Percentiles rank a stretch among this genome's conserved stretches.
These are phyloP conservation scores for Scatophagus argus DNA, from an alignment of 2,113 vertebrate genomes.

Conservation along the genomic window DNA sequence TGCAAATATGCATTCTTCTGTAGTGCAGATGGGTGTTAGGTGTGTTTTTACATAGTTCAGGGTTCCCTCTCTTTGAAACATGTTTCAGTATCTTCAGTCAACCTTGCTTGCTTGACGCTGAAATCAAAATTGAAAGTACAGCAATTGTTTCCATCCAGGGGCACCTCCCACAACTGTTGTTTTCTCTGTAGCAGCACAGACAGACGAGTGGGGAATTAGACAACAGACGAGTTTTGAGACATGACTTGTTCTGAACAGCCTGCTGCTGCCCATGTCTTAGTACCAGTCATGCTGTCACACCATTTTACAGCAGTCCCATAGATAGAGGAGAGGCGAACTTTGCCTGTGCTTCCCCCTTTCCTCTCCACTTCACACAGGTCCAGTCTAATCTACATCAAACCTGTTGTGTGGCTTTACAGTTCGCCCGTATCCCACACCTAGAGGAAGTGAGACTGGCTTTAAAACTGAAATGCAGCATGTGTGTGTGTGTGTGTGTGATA, in stretches of 20 bases:
- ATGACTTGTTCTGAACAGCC: slow-evolving; percentile 37
- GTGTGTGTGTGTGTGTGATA: slow-evolving; percentile 3
- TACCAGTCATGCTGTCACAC: slow-evolving; percentile 43
- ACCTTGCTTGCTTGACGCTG: not conserved
- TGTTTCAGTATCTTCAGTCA: not conserved
- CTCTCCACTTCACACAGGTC: slow-evolving; percentile 27
- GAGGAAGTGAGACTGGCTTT: not conserved
- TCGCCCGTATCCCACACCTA: not conserved
- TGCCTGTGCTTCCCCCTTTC: slow-evolving; percentile 8
- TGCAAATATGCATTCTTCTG: not conserved
- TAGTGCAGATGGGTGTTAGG: not conserved
- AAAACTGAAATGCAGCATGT: slow-evolving; percentile 6
- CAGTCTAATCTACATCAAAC: slow-evolving; percentile 56
- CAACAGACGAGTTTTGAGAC: slow-evolving; percentile 21
- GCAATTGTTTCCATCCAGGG: slow-evolving; percentile 1
- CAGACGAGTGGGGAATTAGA: not conserved
- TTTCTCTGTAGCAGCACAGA: not conserved
- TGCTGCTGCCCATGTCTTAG: slow-evolving; percentile 32
- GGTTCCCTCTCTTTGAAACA: not conserved
- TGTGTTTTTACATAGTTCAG: not conserved
- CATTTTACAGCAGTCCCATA: slow-evolving; percentile 17
- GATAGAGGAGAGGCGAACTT: slow-evolving; percentile 30
- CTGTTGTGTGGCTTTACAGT: slow-evolving; percentile 36
- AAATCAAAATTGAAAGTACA: not conserved
- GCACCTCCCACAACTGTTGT: not conserved